Percentiles rank a stretch among this genome's conserved stretches.
These are phyloP conservation scores for Sebastes fasciatus DNA, from an alignment of 2,113 vertebrate genomes.

Conservation along the genomic window DNA sequence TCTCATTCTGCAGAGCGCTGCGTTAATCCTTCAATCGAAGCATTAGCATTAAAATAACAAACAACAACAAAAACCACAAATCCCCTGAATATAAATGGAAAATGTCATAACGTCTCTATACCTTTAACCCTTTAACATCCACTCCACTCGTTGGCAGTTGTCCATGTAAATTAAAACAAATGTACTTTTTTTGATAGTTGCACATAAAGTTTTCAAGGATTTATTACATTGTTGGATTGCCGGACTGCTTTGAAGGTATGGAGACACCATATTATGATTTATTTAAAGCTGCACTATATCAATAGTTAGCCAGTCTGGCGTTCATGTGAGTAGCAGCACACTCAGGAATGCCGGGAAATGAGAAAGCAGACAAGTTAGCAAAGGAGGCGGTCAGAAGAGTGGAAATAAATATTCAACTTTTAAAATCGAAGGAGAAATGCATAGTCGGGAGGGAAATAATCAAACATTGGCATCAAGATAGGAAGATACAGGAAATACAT, in stretches of 20 bases:
- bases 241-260: neutral
- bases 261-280: neutral
- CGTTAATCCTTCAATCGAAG: neutral
- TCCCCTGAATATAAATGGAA: neutral
- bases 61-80: neutral
- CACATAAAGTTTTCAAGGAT: neutral
- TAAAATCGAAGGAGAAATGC: too few species aligned
- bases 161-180: neutral
- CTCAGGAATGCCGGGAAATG: too few species aligned
- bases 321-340: too few species aligned
- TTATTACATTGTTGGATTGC: neutral
- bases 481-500: too few species aligned
- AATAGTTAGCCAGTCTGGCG: neutral
- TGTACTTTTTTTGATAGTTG: neutral
- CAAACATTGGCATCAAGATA: too few species aligned
- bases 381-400: too few species aligned
- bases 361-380: too few species aligned
- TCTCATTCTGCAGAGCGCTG: neutral
- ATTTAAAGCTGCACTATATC: neutral
- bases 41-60: slow-evolving; percentile 19
- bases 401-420: too few species aligned
- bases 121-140: neutral
- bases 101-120: neutral
- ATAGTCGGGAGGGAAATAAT: too few species aligned
- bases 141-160: too few species aligned